These are phyloP conservation scores for Mactromeris polynyma DNA, from an alignment of 2,888 invertebrate genomes.

Conservation along the genomic window DNA sequence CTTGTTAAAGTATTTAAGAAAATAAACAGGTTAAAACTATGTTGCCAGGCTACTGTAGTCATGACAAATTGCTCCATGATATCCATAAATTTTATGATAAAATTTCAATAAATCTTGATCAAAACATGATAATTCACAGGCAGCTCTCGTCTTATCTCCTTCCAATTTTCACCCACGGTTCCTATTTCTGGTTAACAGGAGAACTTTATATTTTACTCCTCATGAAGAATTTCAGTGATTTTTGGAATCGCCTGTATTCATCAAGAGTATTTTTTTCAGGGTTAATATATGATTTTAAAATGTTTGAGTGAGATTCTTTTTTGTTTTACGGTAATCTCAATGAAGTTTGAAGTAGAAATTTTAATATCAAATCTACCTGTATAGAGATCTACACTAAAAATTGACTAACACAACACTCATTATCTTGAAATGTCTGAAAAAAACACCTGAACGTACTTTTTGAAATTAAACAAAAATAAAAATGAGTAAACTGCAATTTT, in stretches of 20 bases:
- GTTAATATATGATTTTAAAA: no score
- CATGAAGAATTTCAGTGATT: slow-evolving; percentile 6
- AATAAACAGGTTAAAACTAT: background rate
- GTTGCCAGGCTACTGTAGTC: slow-evolving; percentile 7
- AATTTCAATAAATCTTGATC: slow-evolving; percentile 31
- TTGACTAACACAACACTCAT: no score
- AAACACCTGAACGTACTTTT: no score
- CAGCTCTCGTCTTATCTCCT: slow-evolving; percentile 14
- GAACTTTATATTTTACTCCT: slow-evolving; percentile 2
- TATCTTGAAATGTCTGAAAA: no score
- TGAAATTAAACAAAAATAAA: no score
- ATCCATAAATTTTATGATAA: slow-evolving; percentile 27
- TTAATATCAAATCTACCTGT: no score
- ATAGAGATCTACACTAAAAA: no score
- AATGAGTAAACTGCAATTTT: no score
- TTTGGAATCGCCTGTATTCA: background rate
- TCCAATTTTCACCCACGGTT: slow-evolving; percentile 30
- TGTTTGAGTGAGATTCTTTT: no score
- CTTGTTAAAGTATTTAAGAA: background rate
- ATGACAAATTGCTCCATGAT: slow-evolving; percentile 34
- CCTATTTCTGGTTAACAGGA: background rate
- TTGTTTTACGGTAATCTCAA: no score
- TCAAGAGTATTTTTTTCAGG: no score
- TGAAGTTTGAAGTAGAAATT: no score
- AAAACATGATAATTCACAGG: slow-evolving; percentile 29